Evolutionary conservation across 2,888 invertebrate genomes (phyloP).

Genomic region (Leptopilina drosophilae): DNA sequence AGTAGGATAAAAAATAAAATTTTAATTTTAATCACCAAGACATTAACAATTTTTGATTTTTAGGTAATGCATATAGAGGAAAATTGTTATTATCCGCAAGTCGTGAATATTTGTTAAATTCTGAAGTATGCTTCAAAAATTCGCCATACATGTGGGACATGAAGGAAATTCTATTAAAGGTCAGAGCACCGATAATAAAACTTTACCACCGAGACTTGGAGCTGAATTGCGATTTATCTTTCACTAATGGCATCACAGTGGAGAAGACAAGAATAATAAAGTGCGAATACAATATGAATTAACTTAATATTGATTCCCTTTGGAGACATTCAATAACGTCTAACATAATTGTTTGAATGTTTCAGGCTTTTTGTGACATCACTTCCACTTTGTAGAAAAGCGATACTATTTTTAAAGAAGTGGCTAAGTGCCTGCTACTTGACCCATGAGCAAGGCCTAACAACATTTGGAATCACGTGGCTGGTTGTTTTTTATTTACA

Average conservation of each 20-base stretch:
- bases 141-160: slow-evolving; percentile 66
- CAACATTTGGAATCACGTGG: slow-evolving; percentile 80
- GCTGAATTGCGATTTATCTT: slow-evolving; percentile 81
- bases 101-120: slow-evolving; percentile 54
- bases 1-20: too few species aligned
- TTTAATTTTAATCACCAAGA: too few species aligned
- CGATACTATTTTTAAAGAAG: slow-evolving; percentile 80
- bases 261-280: slow-evolving; percentile 79
- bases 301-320: too few species aligned
- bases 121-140: slow-evolving; percentile 50
- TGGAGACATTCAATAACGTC: too few species aligned
- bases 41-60: neutral
- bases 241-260: slow-evolving; percentile 80
- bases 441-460: slow-evolving; percentile 64
- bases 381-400: slow-evolving; percentile 77
- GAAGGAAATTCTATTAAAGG: slow-evolving; percentile 75
- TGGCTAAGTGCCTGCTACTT: slow-evolving; percentile 78
- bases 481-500: slow-evolving; percentile 82
- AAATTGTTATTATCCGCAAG: slow-evolving; percentile 10
- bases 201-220: slow-evolving; percentile 76
- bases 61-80: slow-evolving; percentile 3
- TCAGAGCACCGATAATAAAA: slow-evolving; percentile 81
- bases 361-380: slow-evolving; percentile 72
- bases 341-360: slow-evolving; percentile 25
- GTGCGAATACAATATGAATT: slow-evolving; percentile 61